Evolutionary conservation across 2,113 vertebrate genomes (phyloP).

Genomic region (Cephalophus harveyi): DNA sequence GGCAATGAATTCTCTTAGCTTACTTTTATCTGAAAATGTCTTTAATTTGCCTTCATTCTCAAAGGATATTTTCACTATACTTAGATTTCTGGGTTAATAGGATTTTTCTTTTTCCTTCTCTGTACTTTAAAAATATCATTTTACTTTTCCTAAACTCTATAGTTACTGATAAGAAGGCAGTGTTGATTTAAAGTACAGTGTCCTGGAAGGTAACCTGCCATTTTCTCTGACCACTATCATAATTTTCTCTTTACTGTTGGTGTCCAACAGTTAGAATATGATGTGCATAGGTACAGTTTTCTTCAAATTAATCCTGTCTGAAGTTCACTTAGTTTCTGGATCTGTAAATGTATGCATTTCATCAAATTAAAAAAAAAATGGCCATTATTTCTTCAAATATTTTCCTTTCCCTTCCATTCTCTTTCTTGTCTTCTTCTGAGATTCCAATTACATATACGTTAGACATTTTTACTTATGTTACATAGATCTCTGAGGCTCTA

Average conservation of each 20-base stretch:
- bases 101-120: not conserved
- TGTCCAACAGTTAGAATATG: not conserved
- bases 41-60: conserved; percentile 18
- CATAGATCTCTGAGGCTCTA: not conserved
- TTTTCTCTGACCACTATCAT: not conserved
- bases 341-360: not conserved
- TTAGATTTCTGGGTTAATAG: conserved; percentile 3
- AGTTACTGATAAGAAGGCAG: not conserved
- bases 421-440: not conserved
- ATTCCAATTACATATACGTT: not conserved
- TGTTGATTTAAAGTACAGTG: not conserved
- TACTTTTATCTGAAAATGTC: conserved; percentile 15
- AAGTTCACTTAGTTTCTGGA: not conserved
- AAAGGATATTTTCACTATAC: not conserved
- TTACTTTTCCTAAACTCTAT: not conserved
- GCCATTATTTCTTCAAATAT: conserved; percentile 15
- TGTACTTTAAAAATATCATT: not conserved
- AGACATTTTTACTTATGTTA: not conserved
- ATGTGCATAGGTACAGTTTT: not conserved
- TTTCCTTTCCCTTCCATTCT: not conserved
- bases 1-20: not conserved
- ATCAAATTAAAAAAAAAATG: not conserved
- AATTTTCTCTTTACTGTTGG: not conserved
- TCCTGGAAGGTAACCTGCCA: not conserved
- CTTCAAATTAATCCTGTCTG: not conserved